Percentiles rank a stretch among this genome's conserved stretches.
phyloP scores from a whole-genome alignment of 1,140 invertebrate genomes.

The Danaus melanippus region DNA sequence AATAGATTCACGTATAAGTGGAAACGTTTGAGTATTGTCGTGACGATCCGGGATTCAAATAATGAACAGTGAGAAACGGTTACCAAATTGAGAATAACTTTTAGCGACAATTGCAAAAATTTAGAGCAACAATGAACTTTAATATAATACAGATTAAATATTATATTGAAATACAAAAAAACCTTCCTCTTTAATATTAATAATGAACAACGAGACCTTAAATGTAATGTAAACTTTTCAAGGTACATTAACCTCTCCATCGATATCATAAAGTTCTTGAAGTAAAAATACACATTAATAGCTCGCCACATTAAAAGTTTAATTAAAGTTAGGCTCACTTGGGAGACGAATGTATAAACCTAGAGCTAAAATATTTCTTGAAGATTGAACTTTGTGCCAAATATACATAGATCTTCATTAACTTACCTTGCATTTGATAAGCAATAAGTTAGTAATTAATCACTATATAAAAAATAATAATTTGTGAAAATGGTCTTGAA shows the following conservation, averaged over 20 bases:
- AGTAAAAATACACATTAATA: conserved; percentile 10
- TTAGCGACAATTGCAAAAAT: too few species aligned
- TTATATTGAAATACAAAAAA: too few species aligned
- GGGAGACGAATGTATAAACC: conserved; percentile 24
- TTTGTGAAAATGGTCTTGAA: too few species aligned
- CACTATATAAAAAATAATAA: too few species aligned
- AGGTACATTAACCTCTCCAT: too few species aligned
- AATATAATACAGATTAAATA: too few species aligned
- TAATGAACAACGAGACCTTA: too few species aligned
- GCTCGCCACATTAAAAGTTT: conserved; percentile 26
- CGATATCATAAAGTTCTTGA: too few species aligned
- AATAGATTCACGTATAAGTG: conserved; percentile 16
- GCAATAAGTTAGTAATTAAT: conserved; percentile 1
- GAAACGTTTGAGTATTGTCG: conserved; percentile 19
- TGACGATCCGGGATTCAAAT: conserved; percentile 19
- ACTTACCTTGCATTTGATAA: conserved; percentile 18
- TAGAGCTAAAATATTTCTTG: conserved; percentile 19
- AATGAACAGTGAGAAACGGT: conserved; percentile 20
- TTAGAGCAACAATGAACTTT: too few species aligned
- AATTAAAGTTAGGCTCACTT: conserved; percentile 26
- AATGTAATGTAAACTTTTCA: too few species aligned
- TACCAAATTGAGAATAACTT: conserved; percentile 14
- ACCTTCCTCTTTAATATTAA: too few species aligned
- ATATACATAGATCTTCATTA: conserved; percentile 24
- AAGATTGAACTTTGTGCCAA: conserved; percentile 23